Base-by-base conservation (phyloP, 2,113 vertebrate species). In the Eulemur rufifrons region DNA sequence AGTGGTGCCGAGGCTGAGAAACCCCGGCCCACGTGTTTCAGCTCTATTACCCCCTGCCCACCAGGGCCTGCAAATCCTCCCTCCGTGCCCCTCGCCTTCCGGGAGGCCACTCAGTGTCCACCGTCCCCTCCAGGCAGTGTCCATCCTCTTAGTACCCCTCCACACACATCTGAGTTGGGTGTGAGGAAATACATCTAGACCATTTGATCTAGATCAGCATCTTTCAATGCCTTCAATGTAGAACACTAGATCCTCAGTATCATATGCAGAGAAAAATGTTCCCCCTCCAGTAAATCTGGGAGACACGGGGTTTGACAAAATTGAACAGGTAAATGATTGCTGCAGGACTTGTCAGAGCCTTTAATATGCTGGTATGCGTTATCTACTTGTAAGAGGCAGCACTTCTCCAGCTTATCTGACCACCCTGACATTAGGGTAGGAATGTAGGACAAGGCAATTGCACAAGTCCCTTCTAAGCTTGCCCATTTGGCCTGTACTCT, bases 341-440 rank as follows among this genome's bases (percentile, higher is more conserved):
- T n/a, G 17, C 64, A 12, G 92, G 68, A 29, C 69, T 85, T 74
- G 10, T 15, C 42, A 76, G 89, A 74, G 29, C 56, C 77, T 80
- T 47, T 25, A 27, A 4, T 0, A 0, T 0, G 1, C 29, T 14
- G 21, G 3, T 0, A 2, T 6, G 5, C 0, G 0, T 34, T 8
- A 2, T 69, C 32, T n/a, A 1, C 27, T 45, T 10, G 25, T 8
- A 17, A 11, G 66, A 59, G 47, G 87, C 80, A 52, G 37, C 29
- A 0, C 27, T 34, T 29, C 76, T 61, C 61, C 20, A 54, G n/a
- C 50, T 8, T 1, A 2, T 7, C 85, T 32, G 39, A 23, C 8
- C 18, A 2, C 34, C 27, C 20, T 2, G 0, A 1, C 8, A 2
- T 0, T 0, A 34, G 7, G 29, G 47, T 6, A 32, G 89, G 81